Percentiles rank a stretch among this genome's conserved stretches.
These are phyloP conservation scores for Conus betulinus DNA, from an alignment of 1,140 invertebrate genomes.

Conservation along the genomic window DNA sequence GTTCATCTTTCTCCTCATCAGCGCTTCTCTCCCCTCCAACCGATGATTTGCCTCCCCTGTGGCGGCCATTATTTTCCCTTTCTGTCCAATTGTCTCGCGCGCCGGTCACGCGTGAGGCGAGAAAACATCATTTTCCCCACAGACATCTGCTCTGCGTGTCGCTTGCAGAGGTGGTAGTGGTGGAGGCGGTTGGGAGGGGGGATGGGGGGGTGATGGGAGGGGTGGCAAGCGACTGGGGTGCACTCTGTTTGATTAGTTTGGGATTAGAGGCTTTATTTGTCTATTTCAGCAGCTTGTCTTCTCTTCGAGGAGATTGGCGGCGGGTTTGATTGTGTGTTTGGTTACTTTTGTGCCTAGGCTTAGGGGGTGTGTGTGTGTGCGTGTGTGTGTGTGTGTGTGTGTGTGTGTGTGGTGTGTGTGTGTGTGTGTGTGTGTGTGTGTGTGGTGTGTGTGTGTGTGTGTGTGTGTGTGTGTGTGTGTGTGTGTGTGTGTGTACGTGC, in stretches of 20 bases:
- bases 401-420: too few species aligned
- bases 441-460: too few species aligned
- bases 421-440: too few species aligned
- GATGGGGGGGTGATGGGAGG: not conserved
- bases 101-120: not conserved
- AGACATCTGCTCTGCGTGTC: not conserved
- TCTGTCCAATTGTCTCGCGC: slow-evolving; percentile 2
- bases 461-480: too few species aligned
- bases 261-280: not conserved
- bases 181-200: not conserved
- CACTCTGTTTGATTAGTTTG: not conserved
- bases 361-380: too few species aligned
- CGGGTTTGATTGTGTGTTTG: too few species aligned
- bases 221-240: not conserved
- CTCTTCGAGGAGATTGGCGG: not conserved
- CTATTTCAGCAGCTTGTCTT: slow-evolving; percentile 1
- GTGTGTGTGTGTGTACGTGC: too few species aligned
- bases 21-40: not conserved
- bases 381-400: too few species aligned
- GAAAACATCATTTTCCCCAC: not conserved
- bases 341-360: too few species aligned
- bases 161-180: too few species aligned
- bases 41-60: slow-evolving; percentile 2
- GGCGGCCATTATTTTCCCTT: slow-evolving; percentile 5
- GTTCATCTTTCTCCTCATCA: slow-evolving; percentile 1